These are phyloP conservation scores for Brachyptera putata DNA, from an alignment of 2,888 invertebrate genomes.

Conservation along the genomic window DNA sequence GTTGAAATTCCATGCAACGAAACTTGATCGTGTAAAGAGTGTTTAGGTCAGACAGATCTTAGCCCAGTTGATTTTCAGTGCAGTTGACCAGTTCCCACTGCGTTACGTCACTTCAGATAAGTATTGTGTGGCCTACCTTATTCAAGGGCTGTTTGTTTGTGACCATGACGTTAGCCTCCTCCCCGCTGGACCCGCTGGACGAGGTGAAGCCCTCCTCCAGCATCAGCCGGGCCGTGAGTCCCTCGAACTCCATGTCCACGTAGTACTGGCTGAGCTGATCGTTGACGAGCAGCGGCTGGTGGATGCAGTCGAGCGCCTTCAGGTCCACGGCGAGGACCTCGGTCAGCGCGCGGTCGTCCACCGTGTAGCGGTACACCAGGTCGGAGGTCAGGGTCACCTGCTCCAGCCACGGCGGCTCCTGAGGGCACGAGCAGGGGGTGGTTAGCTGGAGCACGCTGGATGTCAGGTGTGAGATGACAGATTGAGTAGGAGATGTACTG, in stretches of 20 bases:
- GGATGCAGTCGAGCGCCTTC: conserved; percentile 50
- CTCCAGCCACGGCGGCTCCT: conserved; percentile 61
- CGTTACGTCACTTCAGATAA: no score
- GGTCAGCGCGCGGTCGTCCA: conserved; percentile 52
- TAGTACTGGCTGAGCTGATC: conserved; percentile 69
- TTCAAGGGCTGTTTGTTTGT: conserved; percentile 32
- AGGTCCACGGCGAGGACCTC: conserved; percentile 61
- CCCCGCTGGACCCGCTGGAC: conserved; percentile 38
- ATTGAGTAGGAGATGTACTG: no score
- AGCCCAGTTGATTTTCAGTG: no score
- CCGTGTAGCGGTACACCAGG: conserved; percentile 65
- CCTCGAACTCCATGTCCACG: conserved; percentile 59
- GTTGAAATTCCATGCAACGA: no score
- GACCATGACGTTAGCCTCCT: conserved; percentile 40
- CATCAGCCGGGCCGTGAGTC: conserved; percentile 54
- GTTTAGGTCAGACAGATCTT: no score
- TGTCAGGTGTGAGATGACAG: no score
- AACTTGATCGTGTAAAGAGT: no score
- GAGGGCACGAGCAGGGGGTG: no score
- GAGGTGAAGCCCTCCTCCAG: conserved; percentile 55
- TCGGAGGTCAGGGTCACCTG: conserved; percentile 62
- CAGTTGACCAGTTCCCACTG: no score
- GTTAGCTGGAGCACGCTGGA: no score
- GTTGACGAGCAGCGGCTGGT: conserved; percentile 65
- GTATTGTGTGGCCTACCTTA: conserved; percentile 22